These are phyloP conservation scores for Apis mellifera DNA, from an alignment of 1,140 invertebrate genomes.

Conservation along the genomic window Amel_HAv3.1 CM009942.2:10844501-10845000, in stretches of 20 bases:
- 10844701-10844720: constrained; percentile 26
- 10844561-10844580: background rate
- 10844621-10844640: constrained; percentile 32
- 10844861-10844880: too few relatives aligned
- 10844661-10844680: constrained; percentile 22
- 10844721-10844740: constrained; percentile 17
- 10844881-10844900: background rate
- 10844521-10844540: too few relatives aligned
- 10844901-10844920: background rate
- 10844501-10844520: background rate
- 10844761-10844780: background rate
- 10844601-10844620: constrained; percentile 20
- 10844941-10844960: background rate
- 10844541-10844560: background rate
- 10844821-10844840: background rate
- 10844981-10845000: too few relatives aligned
- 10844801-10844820: background rate
- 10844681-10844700: constrained; percentile 19
- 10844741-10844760: constrained; percentile 10
- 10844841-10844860: background rate
- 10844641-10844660: constrained; percentile 10
- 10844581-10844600: constrained; percentile 39
- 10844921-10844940: rapidly evolving
- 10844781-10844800: background rate
- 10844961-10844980: background rate